Base-by-base conservation (phyloP, 1,140 invertebrate species). In the Drosophila dunni region DNA sequence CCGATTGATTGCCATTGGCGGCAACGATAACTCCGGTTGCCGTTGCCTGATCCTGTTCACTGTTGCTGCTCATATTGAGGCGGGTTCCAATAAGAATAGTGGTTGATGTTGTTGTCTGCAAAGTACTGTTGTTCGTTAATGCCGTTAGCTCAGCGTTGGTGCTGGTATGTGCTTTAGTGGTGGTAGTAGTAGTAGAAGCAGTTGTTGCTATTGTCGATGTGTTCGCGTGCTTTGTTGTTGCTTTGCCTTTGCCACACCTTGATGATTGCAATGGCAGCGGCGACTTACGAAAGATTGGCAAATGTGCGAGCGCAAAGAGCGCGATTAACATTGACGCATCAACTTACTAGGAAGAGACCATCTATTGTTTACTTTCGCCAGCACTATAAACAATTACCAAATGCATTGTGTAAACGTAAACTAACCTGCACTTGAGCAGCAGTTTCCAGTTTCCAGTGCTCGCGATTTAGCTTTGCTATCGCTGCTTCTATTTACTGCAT, bases 321-420 rank as follows among this genome's bases (percentile, higher is more conserved):
- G 83, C 83, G 83, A 88, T 89, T 89, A 88, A 88, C 83, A 88
- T 88, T 88, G 84, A 88, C 76, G 86, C 65, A 88, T 88, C 42
- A 51, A 81, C 84, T 79, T 63, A 83, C 73, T 83, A 75, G 33
- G 60, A 75, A 75, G 42, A 69, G 58, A 74, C 33, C 56, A 57
- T 69, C 50, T 51, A 63, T 73, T 74, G 56, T 74, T 74, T 68
- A 74, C 71, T 60, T 61, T 56, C 29, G 7, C 9, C 10, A 53
- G 46, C 11, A 46, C 36, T 33, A 48, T 61, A 64, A 67, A 68
- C 45, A 29, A 71, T 64, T 71, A 57, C 56, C 53, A 63, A 29
- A 20, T 7, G 67, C 46, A 75, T 70, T 70, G 60, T 64, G 58
- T 36, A 64, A 75, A 70, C 56, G 58, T 63, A 51, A 75, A 75